Conservation (phyloP, 2,797 vertebrate genomes). For the Holocentrus rufus region DNA sequence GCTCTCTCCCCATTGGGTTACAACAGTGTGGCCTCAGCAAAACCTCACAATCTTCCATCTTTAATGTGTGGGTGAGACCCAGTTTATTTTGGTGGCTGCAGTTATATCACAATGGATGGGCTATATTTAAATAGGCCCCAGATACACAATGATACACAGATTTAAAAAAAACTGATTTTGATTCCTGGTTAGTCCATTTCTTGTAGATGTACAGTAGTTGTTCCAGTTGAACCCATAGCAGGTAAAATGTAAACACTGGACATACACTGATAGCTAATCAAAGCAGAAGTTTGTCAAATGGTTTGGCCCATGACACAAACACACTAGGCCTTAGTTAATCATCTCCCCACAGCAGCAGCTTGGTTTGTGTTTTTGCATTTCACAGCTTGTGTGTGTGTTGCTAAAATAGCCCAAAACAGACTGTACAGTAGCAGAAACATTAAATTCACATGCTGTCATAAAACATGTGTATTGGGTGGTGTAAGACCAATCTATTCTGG, state of each 20-base stretch:
- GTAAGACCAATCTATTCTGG: constrained; percentile 52
- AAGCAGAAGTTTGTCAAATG: constrained; percentile 22
- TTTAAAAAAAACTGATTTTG: not conserved
- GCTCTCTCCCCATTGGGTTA: constrained; percentile 25
- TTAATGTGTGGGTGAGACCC: constrained; percentile 26
- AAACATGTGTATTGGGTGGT: constrained; percentile 33
- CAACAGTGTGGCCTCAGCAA: constrained; percentile 35
- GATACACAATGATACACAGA: not conserved
- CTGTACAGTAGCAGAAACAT: not conserved
- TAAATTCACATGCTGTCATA: not conserved
- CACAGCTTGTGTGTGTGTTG: not conserved
- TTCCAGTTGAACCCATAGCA: not conserved
- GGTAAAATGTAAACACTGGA: constrained; percentile 53
- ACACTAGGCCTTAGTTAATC: constrained; percentile 54
- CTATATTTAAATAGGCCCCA: not conserved
- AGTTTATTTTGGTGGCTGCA: constrained; percentile 19
- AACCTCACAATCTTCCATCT: constrained; percentile 34
- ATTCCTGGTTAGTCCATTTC: constrained; percentile 12
- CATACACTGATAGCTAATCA: constrained; percentile 30
- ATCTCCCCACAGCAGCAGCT: constrained; percentile 21
- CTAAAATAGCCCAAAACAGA: not conserved
- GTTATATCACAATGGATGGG: constrained; percentile 9
- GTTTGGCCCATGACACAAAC: constrained; percentile 31
- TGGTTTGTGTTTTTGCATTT: not conserved
- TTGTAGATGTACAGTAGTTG: not conserved